These are phyloP conservation scores for Hippocampus mohnikei DNA, from an alignment of 2,113 vertebrate species.

Conservation along the genomic window DNA sequence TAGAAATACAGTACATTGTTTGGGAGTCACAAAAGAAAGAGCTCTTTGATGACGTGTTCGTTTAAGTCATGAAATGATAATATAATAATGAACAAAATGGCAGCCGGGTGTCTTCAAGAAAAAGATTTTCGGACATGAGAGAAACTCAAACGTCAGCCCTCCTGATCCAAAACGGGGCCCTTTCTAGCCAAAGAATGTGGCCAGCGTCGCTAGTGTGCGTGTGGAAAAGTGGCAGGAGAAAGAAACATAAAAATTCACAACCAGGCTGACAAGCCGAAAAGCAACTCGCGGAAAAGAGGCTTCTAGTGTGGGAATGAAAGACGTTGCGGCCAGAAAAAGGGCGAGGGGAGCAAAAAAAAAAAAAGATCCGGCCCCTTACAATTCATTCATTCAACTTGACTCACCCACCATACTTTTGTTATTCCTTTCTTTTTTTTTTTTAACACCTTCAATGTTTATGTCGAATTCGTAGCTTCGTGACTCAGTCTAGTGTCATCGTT, in stretches of 20 bases:
- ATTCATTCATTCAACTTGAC: neutral
- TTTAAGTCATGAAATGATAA: too few relatives aligned
- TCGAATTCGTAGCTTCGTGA: too few relatives aligned
- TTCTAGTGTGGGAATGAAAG: neutral
- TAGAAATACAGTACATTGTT: neutral
- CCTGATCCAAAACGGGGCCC: too few relatives aligned
- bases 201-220: neutral
- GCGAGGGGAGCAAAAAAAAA: neutral
- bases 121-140: too few relatives aligned
- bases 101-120: too few relatives aligned
- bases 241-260: neutral
- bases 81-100: too few relatives aligned
- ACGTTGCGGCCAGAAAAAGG: neutral
- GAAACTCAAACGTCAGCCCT: too few relatives aligned
- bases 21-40: neutral
- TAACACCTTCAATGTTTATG: neutral
- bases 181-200: neutral
- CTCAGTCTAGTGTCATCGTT: neutral
- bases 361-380: neutral
- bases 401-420: neutral
- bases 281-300: neutral
- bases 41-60: neutral
- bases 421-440: neutral
- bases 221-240: neutral
- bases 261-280: neutral